phyloP scores from a whole-genome alignment of 2,797 vertebrate species.

The Oryzias sinensis region DNA sequence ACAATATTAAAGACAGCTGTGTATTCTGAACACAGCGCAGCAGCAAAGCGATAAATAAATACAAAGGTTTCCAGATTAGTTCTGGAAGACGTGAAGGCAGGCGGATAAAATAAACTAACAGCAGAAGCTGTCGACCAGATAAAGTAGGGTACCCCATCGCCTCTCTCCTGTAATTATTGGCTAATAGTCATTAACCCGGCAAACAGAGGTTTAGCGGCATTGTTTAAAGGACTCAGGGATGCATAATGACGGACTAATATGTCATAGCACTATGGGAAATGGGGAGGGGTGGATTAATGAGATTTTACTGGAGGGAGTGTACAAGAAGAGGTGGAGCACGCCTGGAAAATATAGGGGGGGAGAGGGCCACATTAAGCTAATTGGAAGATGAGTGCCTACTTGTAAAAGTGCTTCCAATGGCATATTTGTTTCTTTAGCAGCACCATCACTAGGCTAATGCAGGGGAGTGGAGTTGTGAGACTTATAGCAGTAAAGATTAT shows the following conservation, averaged over 20 bases:
- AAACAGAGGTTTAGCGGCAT: constrained; percentile 99
- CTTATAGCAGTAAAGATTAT: constrained; percentile 76
- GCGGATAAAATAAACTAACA: constrained; percentile 86
- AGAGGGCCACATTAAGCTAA: constrained; percentile 99
- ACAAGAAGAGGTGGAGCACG: constrained; percentile 85
- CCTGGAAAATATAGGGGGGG: constrained; percentile 92
- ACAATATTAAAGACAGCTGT: constrained; percentile 38
- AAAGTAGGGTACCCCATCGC: constrained; percentile 91
- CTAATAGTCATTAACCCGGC: constrained; percentile 99
- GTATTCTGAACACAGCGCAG: constrained; percentile 62
- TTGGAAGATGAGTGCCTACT: constrained; percentile 99
- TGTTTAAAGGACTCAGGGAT: constrained; percentile 98
- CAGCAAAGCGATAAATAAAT: constrained; percentile 73
- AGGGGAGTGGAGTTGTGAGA: constrained; percentile 87
- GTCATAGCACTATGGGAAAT: constrained; percentile 94
- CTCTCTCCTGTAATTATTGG: constrained; percentile 97
- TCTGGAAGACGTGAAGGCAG: constrained; percentile 73
- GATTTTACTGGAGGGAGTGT: constrained; percentile 89
- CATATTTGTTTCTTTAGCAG: constrained; percentile 94
- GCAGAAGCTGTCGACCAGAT: constrained; percentile 86
- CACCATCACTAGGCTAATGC: constrained; percentile 91
- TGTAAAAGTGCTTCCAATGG: constrained; percentile 99
- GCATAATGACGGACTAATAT: constrained; percentile 99
- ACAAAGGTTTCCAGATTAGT: constrained; percentile 66
- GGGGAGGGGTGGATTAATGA: constrained; percentile 96